A percentile compares a stretch with the other conserved stretches of the same genome.
These are phyloP conservation scores for Tamias sibiricus DNA, from an alignment of 2,113 vertebrate species.

Conservation along the genomic window DNA sequence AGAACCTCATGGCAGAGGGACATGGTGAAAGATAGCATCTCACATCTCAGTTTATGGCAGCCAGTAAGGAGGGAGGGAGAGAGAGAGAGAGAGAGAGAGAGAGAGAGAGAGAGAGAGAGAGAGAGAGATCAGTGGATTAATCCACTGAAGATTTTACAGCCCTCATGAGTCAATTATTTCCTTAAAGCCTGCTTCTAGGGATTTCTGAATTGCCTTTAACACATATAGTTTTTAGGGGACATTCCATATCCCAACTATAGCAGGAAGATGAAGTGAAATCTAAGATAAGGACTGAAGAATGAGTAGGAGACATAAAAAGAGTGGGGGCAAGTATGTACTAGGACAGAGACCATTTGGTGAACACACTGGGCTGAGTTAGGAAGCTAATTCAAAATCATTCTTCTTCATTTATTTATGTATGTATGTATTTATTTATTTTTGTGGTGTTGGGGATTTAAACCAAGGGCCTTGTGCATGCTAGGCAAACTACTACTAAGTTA, in stretches of 20 bases:
- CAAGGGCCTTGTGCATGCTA: background rate
- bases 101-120: no score
- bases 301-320: background rate
- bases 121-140: background rate
- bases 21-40: background rate
- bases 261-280: background rate
- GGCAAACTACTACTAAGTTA: background rate
- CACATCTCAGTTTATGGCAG: background rate
- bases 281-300: background rate
- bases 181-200: background rate
- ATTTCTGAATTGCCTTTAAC: background rate
- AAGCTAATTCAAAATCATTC: background rate
- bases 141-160: background rate
- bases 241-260: background rate
- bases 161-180: background rate
- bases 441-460: background rate
- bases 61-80: no score
- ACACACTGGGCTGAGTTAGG: background rate
- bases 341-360: background rate
- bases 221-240: background rate
- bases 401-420: no score
- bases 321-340: background rate
- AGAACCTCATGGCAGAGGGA: background rate
- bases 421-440: background rate
- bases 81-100: no score